Evolutionary conservation across 2,797 vertebrate genomes (phyloP).

Genomic region (Sarcoramphus papa): DNA sequence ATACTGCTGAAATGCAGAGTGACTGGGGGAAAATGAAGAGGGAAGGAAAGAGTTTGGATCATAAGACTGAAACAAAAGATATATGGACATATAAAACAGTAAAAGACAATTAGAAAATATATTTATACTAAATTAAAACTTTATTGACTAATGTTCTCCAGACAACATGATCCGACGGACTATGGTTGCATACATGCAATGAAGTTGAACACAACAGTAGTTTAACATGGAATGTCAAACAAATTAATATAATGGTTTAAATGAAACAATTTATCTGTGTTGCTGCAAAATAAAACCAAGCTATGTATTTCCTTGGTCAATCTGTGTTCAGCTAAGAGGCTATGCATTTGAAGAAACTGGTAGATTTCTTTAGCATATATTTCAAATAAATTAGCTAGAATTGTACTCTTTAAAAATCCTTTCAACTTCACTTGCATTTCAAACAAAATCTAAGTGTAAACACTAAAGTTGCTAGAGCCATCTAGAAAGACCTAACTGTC

Average conservation of each 20-base stretch:
- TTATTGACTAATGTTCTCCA: slow-evolving; percentile 98
- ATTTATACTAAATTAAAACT: slow-evolving; percentile 88
- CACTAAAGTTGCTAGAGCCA: slow-evolving; percentile 84
- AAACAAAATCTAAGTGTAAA: slow-evolving; percentile 92
- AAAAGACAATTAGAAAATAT: slow-evolving; percentile 37
- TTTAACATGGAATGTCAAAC: slow-evolving; percentile 84
- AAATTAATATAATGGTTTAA: slow-evolving; percentile 75
- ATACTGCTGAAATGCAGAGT: background rate
- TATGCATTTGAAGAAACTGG: slow-evolving; percentile 68
- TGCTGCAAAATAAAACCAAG: slow-evolving; percentile 67
- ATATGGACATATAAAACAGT: background rate
- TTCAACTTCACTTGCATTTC: slow-evolving; percentile 83
- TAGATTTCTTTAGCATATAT: slow-evolving; percentile 72
- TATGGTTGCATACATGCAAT: slow-evolving; percentile 82
- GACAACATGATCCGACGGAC: slow-evolving; percentile 81
- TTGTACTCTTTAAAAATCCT: slow-evolving; percentile 81
- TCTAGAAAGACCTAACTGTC: slow-evolving; percentile 71
- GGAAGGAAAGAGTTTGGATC: background rate
- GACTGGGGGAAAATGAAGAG: background rate
- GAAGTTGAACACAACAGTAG: slow-evolving; percentile 86
- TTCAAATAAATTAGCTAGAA: slow-evolving; percentile 97
- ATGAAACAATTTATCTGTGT: slow-evolving; percentile 72
- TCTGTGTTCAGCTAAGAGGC: slow-evolving; percentile 62
- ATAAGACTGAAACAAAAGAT: background rate
- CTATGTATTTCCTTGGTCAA: slow-evolving; percentile 53